Conservation (phyloP, 2,113 vertebrate genomes). For the Apteryx owenii region DNA sequence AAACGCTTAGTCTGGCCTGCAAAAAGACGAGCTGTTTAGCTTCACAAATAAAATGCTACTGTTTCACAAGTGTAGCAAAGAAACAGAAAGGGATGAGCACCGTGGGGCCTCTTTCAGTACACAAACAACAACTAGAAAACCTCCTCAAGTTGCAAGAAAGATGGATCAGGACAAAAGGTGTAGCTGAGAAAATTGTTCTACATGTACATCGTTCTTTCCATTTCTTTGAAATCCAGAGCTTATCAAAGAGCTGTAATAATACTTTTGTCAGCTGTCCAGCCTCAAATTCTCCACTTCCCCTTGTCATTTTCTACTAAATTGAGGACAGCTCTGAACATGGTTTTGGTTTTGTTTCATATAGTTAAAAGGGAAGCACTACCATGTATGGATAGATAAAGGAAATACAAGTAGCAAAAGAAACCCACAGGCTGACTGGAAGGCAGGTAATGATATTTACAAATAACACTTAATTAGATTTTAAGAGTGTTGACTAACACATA, state of each 20-base stretch:
- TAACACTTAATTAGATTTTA: background rate
- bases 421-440: background rate
- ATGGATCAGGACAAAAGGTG: fast-evolving
- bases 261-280: background rate
- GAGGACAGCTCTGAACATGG: background rate
- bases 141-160: background rate
- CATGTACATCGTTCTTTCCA: background rate
- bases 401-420: background rate
- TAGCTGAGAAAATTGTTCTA: background rate
- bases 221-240: background rate
- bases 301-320: background rate
- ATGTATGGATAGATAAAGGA: background rate
- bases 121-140: background rate
- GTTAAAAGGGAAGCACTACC: background rate
- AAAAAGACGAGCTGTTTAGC: background rate
- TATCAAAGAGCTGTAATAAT: background rate
- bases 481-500: conserved; percentile 1
- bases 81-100: background rate
- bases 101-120: background rate
- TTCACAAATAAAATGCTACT: background rate
- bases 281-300: background rate
- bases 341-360: background rate
- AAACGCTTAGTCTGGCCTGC: background rate
- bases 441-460: background rate
- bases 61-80: background rate